Evolutionary conservation across 1,140 invertebrate genomes (phyloP), one percentile per base, ranked within the genome.

Genomic region (Euura saliciscinereae): DNA sequence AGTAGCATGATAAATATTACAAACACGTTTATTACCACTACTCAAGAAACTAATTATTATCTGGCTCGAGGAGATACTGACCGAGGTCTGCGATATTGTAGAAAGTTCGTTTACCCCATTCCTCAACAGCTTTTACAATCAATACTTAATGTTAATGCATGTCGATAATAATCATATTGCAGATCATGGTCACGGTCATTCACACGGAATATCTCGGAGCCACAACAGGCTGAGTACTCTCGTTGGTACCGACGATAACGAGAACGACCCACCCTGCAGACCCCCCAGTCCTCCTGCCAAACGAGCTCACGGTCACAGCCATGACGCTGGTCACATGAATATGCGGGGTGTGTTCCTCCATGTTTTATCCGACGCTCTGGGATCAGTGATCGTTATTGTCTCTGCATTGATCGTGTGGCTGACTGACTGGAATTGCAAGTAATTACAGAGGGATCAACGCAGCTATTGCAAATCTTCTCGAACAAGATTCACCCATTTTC

Each of bases 301-400:
- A 73, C 80, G 74, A 71, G 82, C 80, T 45, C 91, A 92, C 75
- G 85, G 87, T 3, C 91, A 93, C 76, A 84, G 87, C 69, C 89
- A 90, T 73, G 91, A 93, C 79, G 90, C 93, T 1, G 92, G 92
- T 43, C 94, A 98, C 81, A 94, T 99, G 93, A 99, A 99, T 83
- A 99, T 99, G 95, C 90, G 94, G 68, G 98, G 97, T 13, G 98
- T 99, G 1, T 99, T 99, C 84, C 89, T 99, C 65, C 99, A 99
- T 87, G 94, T 99, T 4, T 83, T 99, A 4, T 98, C 97, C 43
- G 98, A 99, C 89, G 98, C 98, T 43, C 87, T 99, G 51, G 95
- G 95, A 67, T 99, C 98, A 2, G 93, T 99, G 0, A 98, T 99
- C 83, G 99, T 99, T 4, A 95, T 99, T 43, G 93, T 95, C 70